These are phyloP conservation scores for Caenorhabditis zanzibari DNA, from an alignment of 2,888 invertebrate genomes.

Conservation along the genomic window DNA sequence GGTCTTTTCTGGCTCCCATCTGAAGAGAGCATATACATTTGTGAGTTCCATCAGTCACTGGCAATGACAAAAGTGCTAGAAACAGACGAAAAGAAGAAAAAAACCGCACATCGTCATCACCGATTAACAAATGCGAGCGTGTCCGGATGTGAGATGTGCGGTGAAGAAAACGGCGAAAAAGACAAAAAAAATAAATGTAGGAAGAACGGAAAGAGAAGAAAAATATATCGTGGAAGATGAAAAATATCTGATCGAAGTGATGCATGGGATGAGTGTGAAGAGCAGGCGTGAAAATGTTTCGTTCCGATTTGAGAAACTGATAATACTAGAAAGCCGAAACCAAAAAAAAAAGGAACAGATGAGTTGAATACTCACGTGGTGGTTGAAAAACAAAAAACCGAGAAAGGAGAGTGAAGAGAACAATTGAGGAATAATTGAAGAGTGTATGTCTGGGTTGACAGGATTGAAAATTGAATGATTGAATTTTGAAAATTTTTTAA, in stretches of 20 bases:
- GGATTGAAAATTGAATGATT: conserved; percentile 14
- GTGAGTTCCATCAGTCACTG: conserved; percentile 52
- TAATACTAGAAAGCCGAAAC: background rate
- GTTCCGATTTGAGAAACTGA: background rate
- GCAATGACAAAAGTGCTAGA: conserved; percentile 50
- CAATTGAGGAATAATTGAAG: conserved; percentile 40
- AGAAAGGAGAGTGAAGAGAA: conserved; percentile 1
- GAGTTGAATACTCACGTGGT: background rate
- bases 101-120: conserved; percentile 47
- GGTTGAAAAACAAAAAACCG: background rate
- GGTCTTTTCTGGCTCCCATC: conserved; percentile 6
- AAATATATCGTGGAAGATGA: conserved; percentile 8
- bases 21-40: conserved; percentile 41
- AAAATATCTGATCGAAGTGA: conserved; percentile 31
- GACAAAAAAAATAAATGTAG: conserved; percentile 28
- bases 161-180: conserved; percentile 20
- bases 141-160: conserved; percentile 41
- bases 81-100: conserved; percentile 35
- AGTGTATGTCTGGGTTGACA: conserved; percentile 23
- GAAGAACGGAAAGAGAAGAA: conserved; percentile 10
- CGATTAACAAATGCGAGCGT: conserved; percentile 55
- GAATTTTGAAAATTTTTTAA: too few relatives aligned
- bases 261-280: background rate
- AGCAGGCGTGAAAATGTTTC: conserved; percentile 2
- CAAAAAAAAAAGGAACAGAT: background rate